phyloP scores from a whole-genome alignment of 2,113 vertebrate species.

The Varanus salvator region DNA sequence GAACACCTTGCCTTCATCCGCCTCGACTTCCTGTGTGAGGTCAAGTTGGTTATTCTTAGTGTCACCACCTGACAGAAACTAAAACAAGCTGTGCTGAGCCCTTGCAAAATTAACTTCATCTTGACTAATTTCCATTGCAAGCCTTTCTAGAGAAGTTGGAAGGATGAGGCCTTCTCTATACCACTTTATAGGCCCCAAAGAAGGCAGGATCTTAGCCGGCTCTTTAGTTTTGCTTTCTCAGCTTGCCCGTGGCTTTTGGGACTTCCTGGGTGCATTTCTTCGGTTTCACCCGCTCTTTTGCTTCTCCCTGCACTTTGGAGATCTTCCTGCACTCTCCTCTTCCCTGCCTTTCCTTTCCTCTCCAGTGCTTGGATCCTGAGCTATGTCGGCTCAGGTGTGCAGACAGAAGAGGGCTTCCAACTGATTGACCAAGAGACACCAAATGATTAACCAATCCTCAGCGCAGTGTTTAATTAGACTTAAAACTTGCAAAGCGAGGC shows the following conservation, averaged over 20 bases:
- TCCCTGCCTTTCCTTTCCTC: no score
- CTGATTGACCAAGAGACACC: no score
- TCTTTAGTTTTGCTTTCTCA: not conserved
- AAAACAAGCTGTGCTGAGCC: not conserved
- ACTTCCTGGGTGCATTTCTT: not conserved
- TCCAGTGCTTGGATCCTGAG: no score
- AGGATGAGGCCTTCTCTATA: not conserved
- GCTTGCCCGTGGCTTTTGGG: not conserved
- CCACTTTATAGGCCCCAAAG: not conserved
- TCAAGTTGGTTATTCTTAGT: conserved; percentile 11
- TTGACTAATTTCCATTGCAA: not conserved
- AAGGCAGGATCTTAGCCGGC: not conserved
- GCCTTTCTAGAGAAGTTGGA: not conserved
- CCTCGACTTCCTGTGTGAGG: conserved; percentile 7
- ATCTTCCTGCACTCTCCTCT: no score
- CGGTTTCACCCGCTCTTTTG: no score
- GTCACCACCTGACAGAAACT: conserved; percentile 14
- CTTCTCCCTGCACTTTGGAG: no score
- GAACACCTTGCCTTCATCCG: not conserved
- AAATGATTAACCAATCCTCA: no score
- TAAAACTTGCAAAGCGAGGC: no score
- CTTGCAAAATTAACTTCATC: not conserved
- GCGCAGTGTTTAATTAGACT: no score
- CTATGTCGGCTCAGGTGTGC: no score
- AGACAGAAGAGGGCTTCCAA: no score